phyloP scores from a whole-genome alignment of 1,140 invertebrate species.

The Hetaerina americana region DNA sequence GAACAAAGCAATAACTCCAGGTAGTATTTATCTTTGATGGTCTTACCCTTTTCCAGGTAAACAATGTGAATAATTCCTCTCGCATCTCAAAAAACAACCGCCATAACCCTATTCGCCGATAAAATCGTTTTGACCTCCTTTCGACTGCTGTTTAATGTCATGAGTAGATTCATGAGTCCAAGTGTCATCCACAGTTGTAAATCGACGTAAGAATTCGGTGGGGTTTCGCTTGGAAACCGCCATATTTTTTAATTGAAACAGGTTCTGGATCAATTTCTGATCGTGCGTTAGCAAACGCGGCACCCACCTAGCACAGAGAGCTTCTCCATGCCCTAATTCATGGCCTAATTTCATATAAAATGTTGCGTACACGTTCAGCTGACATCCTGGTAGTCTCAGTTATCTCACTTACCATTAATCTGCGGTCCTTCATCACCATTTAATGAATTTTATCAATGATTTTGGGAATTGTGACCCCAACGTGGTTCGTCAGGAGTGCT shows the following conservation, averaged over 20 bases:
- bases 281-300: constrained; percentile 8
- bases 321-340: constrained; percentile 12
- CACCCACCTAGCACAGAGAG: constrained; percentile 10
- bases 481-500: neutral
- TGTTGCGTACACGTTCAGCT: constrained; percentile 14
- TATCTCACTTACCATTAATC: constrained; percentile 8
- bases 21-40: constrained; percentile 24
- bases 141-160: constrained; percentile 13
- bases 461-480: constrained; percentile 15
- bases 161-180: constrained; percentile 16
- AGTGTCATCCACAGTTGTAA: constrained; percentile 18
- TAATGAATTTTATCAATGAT: constrained; percentile 22
- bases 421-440: constrained; percentile 18
- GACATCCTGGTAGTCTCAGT: neutral
- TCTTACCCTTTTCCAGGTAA: constrained; percentile 32
- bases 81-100: constrained; percentile 25
- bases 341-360: too few species aligned
- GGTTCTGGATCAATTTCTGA: constrained; percentile 10
- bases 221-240: constrained; percentile 8
- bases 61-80: constrained; percentile 27
- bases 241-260: constrained; percentile 15
- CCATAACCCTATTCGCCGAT: constrained; percentile 23
- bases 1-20: constrained; percentile 16
- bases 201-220: constrained; percentile 12
- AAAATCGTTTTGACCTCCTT: constrained; percentile 18